A percentile compares a stretch with the other conserved stretches of the same genome.
These are phyloP conservation scores for Hylyphantes graminicola DNA, from an alignment of 1,140 invertebrate species.

Conservation along the genomic window DNA sequence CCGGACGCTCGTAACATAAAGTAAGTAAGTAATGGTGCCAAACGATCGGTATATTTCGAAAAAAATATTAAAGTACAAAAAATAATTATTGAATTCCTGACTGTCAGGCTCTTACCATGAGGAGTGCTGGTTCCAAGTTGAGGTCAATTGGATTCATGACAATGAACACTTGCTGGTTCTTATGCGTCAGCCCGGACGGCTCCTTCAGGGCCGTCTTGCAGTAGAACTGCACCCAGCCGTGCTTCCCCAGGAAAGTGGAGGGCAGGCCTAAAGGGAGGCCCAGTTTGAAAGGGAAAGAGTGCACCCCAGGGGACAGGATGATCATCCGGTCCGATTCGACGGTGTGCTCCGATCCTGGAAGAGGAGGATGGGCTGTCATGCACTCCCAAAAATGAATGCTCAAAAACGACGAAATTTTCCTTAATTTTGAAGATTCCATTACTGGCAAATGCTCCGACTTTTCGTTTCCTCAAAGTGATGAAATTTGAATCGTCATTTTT, in stretches of 20 bases:
- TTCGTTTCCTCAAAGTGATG: no score
- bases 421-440: no score
- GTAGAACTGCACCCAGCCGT: conserved; percentile 96
- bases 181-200: conserved; percentile 89
- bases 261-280: conserved; percentile 89
- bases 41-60: no score
- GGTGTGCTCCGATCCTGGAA: conserved; percentile 44
- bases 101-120: conserved; percentile 79
- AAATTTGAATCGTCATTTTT: no score
- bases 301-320: conserved; percentile 90
- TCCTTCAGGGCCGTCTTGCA: conserved; percentile 91
- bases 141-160: conserved; percentile 96
- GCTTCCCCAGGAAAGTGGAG: conserved; percentile 92
- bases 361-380: background rate
- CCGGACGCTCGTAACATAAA: no score
- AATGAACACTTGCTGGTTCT: conserved; percentile 96
- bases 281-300: conserved; percentile 94
- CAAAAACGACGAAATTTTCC: no score
- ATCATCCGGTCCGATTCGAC: conserved; percentile 58
- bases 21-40: no score
- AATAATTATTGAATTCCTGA: no score
- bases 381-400: no score
- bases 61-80: no score
- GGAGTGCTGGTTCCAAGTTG: conserved; percentile 87
- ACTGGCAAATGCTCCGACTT: no score